phyloP scores from a whole-genome alignment of 1,140 invertebrate species.

The Bicyclus anynana region DNA sequence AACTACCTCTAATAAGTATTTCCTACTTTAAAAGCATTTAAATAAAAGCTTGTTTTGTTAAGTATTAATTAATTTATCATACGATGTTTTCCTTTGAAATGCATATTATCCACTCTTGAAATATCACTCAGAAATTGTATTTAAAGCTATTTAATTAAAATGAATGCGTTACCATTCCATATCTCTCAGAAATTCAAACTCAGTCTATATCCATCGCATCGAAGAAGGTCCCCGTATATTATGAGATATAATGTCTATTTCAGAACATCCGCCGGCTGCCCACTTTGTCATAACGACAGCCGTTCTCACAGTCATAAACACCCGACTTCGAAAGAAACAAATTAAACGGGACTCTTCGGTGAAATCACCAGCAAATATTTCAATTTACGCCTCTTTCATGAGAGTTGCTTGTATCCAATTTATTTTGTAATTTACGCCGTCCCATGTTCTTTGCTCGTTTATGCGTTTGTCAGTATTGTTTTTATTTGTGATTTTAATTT shows the following conservation, averaged over 20 bases:
- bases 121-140: too few species aligned
- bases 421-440: background rate
- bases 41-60: too few species aligned
- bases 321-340: constrained; percentile 47
- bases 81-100: too few species aligned
- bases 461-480: background rate
- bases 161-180: too few species aligned
- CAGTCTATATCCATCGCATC: too few species aligned
- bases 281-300: constrained; percentile 54
- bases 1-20: too few species aligned
- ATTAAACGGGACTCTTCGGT: constrained; percentile 49
- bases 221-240: background rate
- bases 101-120: too few species aligned
- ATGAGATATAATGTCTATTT: constrained; percentile 43
- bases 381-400: constrained; percentile 4
- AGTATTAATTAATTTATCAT: too few species aligned
- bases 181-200: too few species aligned
- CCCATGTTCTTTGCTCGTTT: background rate
- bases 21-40: too few species aligned
- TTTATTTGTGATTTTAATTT: background rate
- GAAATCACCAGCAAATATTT: constrained; percentile 22
- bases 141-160: too few species aligned
- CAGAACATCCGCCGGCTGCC: constrained; percentile 60
- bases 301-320: constrained; percentile 40
- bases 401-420: constrained; percentile 8